These are phyloP conservation scores for Scortum barcoo DNA, from an alignment of 2,113 vertebrate species.

Conservation along the genomic window DNA sequence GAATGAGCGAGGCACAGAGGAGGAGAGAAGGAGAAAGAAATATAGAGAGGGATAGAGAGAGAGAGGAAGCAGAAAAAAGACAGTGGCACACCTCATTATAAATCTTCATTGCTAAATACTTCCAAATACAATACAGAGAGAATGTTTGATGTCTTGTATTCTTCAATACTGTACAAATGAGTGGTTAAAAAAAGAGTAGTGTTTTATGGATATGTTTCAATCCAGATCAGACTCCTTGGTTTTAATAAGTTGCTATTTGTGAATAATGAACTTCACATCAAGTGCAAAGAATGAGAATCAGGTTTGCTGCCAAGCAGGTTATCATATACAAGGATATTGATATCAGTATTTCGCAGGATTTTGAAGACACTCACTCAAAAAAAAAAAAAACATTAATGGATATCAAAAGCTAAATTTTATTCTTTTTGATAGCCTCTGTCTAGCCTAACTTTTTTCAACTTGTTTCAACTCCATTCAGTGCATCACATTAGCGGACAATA, in stretches of 20 bases:
- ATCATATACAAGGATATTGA: background rate
- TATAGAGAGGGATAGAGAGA: background rate
- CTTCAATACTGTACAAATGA: conserved; percentile 29
- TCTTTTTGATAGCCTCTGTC: background rate
- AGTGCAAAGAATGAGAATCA: background rate
- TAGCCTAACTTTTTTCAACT: background rate
- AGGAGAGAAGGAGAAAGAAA: conserved; percentile 27
- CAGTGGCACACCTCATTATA: conserved; percentile 6
- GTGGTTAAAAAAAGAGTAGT: conserved; percentile 1
- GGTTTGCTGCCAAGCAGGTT: too few relatives aligned
- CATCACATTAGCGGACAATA: background rate
- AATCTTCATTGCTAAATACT: conserved; percentile 26
- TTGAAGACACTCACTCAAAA: background rate
- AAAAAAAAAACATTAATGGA: background rate
- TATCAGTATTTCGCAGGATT: background rate
- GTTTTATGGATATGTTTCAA: background rate
- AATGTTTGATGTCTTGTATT: background rate
- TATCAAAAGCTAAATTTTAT: background rate
- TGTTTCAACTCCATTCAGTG: background rate
- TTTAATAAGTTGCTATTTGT: background rate
- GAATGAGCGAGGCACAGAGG: conserved; percentile 19
- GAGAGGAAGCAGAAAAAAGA: conserved; percentile 2
- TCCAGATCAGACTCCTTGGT: background rate
- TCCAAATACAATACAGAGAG: conserved; percentile 20
- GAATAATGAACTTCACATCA: background rate